These are phyloP conservation scores for Acleris emargana DNA, from an alignment of 2,888 invertebrate species.

Conservation along the genomic window DNA sequence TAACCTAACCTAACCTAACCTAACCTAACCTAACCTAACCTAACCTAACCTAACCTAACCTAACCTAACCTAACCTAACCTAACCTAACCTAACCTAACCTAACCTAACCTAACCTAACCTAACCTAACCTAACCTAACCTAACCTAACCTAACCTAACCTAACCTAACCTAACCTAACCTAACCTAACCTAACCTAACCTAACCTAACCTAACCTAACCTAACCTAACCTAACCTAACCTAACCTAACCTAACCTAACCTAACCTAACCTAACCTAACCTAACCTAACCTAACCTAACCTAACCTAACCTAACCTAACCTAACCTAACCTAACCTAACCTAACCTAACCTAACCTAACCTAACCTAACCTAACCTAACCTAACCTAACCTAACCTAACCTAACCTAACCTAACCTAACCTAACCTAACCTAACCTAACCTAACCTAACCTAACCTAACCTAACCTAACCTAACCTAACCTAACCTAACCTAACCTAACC, in stretches of 20 bases:
- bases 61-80: slow-evolving; percentile 13
- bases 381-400: slow-evolving; percentile 5
- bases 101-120: slow-evolving; percentile 5
- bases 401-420: slow-evolving; percentile 5
- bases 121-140: slow-evolving; percentile 1
- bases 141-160: not conserved
- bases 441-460: slow-evolving; percentile 5
- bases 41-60: slow-evolving; percentile 17
- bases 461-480: not conserved
- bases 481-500: too few relatives aligned
- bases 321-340: slow-evolving; percentile 13
- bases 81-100: slow-evolving; percentile 5
- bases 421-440: slow-evolving; percentile 5
- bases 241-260: slow-evolving; percentile 5
- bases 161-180: slow-evolving; percentile 1
- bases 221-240: slow-evolving; percentile 8
- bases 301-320: slow-evolving; percentile 10
- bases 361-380: slow-evolving; percentile 5
- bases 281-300: not conserved
- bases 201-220: slow-evolving; percentile 13
- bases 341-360: slow-evolving; percentile 10
- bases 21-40: slow-evolving; percentile 28
- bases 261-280: slow-evolving; percentile 5
- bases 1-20: slow-evolving; percentile 5
- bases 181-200: slow-evolving; percentile 12